Conservation (phyloP, 2,113 vertebrate genomes). For the Indri indri region DNA sequence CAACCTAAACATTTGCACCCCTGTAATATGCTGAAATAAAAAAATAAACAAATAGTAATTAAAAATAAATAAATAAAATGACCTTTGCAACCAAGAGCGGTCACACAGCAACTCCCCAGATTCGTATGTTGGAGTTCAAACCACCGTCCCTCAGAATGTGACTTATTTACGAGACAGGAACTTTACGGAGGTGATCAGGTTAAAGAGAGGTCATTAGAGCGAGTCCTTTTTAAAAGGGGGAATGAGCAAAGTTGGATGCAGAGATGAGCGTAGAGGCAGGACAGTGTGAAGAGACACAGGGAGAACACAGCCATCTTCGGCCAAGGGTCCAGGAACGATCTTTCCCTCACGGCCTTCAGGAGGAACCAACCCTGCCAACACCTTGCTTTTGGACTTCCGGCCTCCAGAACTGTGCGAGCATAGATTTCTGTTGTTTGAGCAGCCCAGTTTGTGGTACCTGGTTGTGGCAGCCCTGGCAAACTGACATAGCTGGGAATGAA, state of each 20-base stretch:
- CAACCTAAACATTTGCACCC: too few species aligned
- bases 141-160: not conserved
- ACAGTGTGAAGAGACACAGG: not conserved
- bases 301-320: not conserved
- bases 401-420: not conserved
- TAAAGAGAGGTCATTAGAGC: not conserved
- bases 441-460: rapidly evolving
- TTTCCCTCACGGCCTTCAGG: not conserved
- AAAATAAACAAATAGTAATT: too few species aligned
- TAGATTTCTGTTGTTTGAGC: not conserved
- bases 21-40: too few species aligned
- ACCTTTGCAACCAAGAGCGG: not conserved
- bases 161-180: not conserved
- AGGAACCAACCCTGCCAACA: too few species aligned
- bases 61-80: not conserved
- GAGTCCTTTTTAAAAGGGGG: not conserved
- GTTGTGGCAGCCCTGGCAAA: rapidly evolving
- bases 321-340: too few species aligned
- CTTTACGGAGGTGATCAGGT: not conserved
- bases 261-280: not conserved
- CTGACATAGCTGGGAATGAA: not conserved
- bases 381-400: not conserved
- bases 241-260: not conserved
- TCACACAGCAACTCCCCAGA: not conserved
- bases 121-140: not conserved